A percentile compares a stretch with the other conserved stretches of the same genome.
phyloP scores from a whole-genome alignment of 2,797 vertebrate genomes.

The Peromyscus aztecus region DNA sequence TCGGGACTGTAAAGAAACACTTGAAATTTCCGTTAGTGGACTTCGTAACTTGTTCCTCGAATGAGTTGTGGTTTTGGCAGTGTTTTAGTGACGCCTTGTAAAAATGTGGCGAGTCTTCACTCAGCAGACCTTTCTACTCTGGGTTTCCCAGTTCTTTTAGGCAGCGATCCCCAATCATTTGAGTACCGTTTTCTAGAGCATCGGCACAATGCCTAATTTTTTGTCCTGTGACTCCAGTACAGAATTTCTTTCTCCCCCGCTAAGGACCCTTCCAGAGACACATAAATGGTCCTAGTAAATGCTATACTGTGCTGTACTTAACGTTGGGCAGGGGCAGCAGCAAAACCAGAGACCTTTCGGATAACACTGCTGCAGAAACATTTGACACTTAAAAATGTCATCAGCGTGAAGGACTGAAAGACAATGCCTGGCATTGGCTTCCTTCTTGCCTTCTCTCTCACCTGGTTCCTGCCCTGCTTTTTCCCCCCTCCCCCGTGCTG shows the following conservation, averaged over 20 bases:
- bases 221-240: not conserved
- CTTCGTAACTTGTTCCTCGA: not conserved
- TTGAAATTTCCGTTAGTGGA: not conserved
- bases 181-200: not conserved
- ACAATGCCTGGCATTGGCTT: not conserved
- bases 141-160: not conserved
- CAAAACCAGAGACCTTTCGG: not conserved
- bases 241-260: not conserved
- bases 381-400: not conserved
- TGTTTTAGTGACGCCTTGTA: constrained; percentile 42
- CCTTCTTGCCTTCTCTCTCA: not conserved
- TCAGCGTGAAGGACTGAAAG: not conserved
- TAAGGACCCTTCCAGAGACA: not conserved
- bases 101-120: not conserved
- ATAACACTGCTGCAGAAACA: not conserved
- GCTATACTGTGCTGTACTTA: not conserved
- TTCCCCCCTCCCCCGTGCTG: no score
- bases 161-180: not conserved
- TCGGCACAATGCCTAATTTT: constrained; percentile 2
- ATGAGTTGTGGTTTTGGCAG: not conserved
- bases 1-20: not conserved
- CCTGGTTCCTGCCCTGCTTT: not conserved
- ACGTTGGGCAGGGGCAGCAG: accelerated
- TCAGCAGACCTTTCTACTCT: not conserved
- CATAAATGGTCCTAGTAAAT: not conserved